Evolutionary conservation across 1,140 invertebrate species (phyloP).

Genomic region (Drosophila nigrodunni): DNA sequence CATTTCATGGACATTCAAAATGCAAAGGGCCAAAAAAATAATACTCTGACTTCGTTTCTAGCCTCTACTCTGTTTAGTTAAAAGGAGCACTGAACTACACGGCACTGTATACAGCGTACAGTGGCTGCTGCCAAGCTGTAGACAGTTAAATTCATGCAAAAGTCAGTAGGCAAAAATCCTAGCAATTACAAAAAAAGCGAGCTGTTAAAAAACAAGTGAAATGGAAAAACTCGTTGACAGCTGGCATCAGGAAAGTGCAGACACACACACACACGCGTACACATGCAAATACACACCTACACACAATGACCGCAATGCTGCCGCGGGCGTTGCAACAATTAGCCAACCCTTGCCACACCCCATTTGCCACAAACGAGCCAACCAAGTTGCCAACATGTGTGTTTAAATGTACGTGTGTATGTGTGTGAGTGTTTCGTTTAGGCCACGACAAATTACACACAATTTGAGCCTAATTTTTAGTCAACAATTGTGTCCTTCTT

Average conservation of each 20-base stretch:
- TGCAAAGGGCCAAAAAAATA: conserved; percentile 57
- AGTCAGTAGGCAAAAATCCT: conserved; percentile 55
- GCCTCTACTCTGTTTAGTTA: conserved; percentile 13
- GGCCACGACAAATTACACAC: conserved; percentile 68
- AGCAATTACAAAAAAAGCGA: conserved; percentile 70
- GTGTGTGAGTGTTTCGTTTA: conserved; percentile 26
- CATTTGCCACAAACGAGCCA: conserved; percentile 25
- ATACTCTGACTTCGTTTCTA: conserved; percentile 12
- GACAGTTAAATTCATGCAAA: conserved; percentile 63
- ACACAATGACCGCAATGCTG: conserved; percentile 53
- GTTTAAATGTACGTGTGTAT: conserved; percentile 25
- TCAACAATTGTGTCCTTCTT: conserved; percentile 49
- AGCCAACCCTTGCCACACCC: conserved; percentile 34
- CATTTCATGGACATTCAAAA: conserved; percentile 72
- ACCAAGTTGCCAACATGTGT: conserved; percentile 45
- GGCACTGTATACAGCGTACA: conserved; percentile 30
- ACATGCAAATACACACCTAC: conserved; percentile 4
- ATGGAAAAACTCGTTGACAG: conserved; percentile 60
- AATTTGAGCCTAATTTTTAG: conserved; percentile 69
- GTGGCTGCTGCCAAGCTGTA: neutral
- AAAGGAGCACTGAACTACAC: neutral
- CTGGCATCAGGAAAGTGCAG: conserved; percentile 54
- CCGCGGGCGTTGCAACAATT: conserved; percentile 69
- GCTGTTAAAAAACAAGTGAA: conserved; percentile 38
- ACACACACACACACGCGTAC: conserved; percentile 8